These are phyloP conservation scores for Tinea semifulvella DNA, from an alignment of 2,888 invertebrate species.

Conservation along the genomic window DNA sequence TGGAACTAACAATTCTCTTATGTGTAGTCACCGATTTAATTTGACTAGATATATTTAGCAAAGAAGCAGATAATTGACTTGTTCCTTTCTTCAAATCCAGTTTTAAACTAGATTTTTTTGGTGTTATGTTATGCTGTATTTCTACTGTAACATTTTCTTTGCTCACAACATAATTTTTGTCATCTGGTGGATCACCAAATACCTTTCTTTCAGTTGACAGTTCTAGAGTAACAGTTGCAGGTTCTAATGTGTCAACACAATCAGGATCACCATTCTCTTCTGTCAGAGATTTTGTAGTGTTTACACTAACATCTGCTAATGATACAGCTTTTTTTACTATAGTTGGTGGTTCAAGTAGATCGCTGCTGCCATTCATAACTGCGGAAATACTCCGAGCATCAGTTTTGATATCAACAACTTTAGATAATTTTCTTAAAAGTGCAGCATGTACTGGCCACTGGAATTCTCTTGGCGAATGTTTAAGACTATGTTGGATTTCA, in stretches of 20 bases:
- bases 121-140: constrained; percentile 59
- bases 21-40: constrained; percentile 60
- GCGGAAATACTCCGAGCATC: constrained; percentile 33
- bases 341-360: constrained; percentile 32
- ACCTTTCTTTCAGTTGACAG: constrained; percentile 20
- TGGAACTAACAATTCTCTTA: constrained; percentile 53
- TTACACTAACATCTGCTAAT: constrained; percentile 52
- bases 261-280: constrained; percentile 32
- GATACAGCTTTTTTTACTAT: constrained; percentile 34
- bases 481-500: constrained; percentile 47
- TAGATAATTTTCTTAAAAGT: constrained; percentile 49
- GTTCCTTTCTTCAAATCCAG: constrained; percentile 56
- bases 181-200: constrained; percentile 28
- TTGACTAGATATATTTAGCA: constrained; percentile 59
- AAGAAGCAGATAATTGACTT: constrained; percentile 48
- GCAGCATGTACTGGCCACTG: constrained; percentile 55
- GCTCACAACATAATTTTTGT: constrained; percentile 37
- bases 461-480: constrained; percentile 31
- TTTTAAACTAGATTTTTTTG: constrained; percentile 56
- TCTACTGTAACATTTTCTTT: constrained; percentile 56
- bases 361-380: constrained; percentile 51
- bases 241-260: constrained; percentile 24
- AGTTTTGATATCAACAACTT: constrained; percentile 55
- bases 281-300: constrained; percentile 47
- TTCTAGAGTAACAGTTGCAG: constrained; percentile 17